These are phyloP conservation scores for Brachyrhaphis roseni DNA, from an alignment of 2,797 vertebrate genomes.

Conservation along the genomic window DNA sequence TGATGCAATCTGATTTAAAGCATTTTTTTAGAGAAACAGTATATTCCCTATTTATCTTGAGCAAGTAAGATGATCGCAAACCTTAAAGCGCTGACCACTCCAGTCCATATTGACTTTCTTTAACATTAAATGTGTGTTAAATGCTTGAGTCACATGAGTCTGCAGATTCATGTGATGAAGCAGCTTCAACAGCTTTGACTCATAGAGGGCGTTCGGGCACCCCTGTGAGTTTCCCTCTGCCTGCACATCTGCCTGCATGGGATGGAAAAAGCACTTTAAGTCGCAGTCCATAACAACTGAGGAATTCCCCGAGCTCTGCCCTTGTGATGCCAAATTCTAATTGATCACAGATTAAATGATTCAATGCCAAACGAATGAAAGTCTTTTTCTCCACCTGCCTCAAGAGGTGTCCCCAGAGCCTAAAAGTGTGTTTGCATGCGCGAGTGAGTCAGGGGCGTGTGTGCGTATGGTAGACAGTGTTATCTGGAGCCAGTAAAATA, in stretches of 20 bases:
- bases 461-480: slow-evolving; percentile 22
- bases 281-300: slow-evolving; percentile 60
- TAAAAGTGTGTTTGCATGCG: slow-evolving; percentile 18
- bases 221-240: slow-evolving; percentile 43
- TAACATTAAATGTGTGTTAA: slow-evolving; percentile 42
- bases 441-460: background rate
- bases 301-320: slow-evolving; percentile 72
- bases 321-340: slow-evolving; percentile 73
- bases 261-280: slow-evolving; percentile 69
- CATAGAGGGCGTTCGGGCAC: slow-evolving; percentile 43
- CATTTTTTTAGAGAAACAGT: background rate
- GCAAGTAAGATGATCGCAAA: background rate
- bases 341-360: slow-evolving; percentile 76
- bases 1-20: background rate
- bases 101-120: slow-evolving; percentile 9
- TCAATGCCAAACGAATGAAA: slow-evolving; percentile 54
- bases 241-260: slow-evolving; percentile 47
- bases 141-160: slow-evolving; percentile 21
- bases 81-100: background rate
- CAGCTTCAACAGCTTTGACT: slow-evolving; percentile 39
- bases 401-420: slow-evolving; percentile 45
- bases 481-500: slow-evolving; percentile 44
- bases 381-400: slow-evolving; percentile 66
- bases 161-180: slow-evolving; percentile 51
- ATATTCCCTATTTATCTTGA: background rate